These are phyloP conservation scores for Drosophila sechellia DNA, from an alignment of 1,140 invertebrate genomes.

Conservation along the genomic window DNA sequence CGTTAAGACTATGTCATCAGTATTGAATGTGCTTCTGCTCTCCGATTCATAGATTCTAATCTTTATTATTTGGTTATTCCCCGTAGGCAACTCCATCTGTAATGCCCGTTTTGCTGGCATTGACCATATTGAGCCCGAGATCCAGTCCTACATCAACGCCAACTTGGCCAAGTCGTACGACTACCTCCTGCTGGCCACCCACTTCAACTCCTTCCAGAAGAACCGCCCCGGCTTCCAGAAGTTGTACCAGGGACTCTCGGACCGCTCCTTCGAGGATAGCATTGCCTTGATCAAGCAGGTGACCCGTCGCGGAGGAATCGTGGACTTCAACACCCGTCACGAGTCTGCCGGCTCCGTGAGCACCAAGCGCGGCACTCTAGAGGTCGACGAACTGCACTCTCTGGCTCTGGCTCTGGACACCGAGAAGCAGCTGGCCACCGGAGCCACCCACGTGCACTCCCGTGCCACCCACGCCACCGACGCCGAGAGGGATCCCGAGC, in stretches of 20 bases:
- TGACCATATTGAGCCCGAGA: slow-evolving; percentile 85
- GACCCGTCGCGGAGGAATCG: slow-evolving; percentile 88
- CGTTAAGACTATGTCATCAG: slow-evolving; percentile 1
- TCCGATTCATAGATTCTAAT: slow-evolving; percentile 15
- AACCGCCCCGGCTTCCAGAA: slow-evolving; percentile 91
- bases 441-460: slow-evolving; percentile 88
- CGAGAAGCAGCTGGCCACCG: slow-evolving; percentile 89
- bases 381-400: slow-evolving; percentile 88
- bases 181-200: slow-evolving; percentile 90
- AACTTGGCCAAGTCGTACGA: slow-evolving; percentile 90
- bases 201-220: slow-evolving; percentile 91
- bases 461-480: slow-evolving; percentile 61
- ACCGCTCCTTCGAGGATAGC: slow-evolving; percentile 89
- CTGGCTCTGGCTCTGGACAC: slow-evolving; percentile 90
- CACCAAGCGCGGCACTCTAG: slow-evolving; percentile 67
- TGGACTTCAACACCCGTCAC: slow-evolving; percentile 61
- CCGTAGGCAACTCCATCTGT: slow-evolving; percentile 79
- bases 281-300: slow-evolving; percentile 91
- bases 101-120: slow-evolving; percentile 89
- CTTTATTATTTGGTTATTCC: background rate
- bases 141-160: slow-evolving; percentile 87
- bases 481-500: slow-evolving; percentile 87
- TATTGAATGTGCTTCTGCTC: background rate
- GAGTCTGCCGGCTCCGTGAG: slow-evolving; percentile 42
- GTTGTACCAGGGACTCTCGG: slow-evolving; percentile 90